Conservation (phyloP, 2,797 vertebrate species). For the Furcifer pardalis region DNA sequence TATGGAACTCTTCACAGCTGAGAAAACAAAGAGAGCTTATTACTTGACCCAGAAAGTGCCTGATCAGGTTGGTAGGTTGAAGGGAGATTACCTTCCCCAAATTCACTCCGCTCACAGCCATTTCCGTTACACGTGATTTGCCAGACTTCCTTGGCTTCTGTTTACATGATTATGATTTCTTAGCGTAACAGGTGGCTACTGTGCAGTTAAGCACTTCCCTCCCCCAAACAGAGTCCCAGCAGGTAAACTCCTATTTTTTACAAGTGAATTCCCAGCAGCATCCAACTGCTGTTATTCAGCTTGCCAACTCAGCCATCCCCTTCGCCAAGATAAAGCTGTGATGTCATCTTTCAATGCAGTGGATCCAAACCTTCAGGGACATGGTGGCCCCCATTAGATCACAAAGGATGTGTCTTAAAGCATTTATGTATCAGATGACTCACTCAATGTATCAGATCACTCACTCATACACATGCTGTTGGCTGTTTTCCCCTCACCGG, state of each 20-base stretch:
- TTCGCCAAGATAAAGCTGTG: not conserved
- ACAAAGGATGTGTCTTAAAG: not conserved
- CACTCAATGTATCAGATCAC: not conserved
- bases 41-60: conserved; percentile 84
- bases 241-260: not conserved
- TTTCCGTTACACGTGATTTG: not conserved
- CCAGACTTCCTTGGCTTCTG: not conserved
- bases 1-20: conserved; percentile 80
- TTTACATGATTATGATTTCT: not conserved
- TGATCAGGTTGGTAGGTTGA: conserved; percentile 81
- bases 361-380: not conserved
- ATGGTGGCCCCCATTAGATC: too few relatives aligned
- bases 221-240: not conserved
- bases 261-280: not conserved
- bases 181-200: not conserved
- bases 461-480: not conserved
- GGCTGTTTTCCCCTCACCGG: not conserved
- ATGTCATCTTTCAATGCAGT: not conserved
- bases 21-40: conserved; percentile 91
- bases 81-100: not conserved
- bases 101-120: not conserved
- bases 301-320: not conserved
- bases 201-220: not conserved
- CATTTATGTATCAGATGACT: not conserved
- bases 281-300: not conserved